Evolutionary conservation across 2,113 vertebrate genomes (phyloP), one percentile per base, ranked within the genome.

Genomic region (Hippopotamus amphibius): DNA sequence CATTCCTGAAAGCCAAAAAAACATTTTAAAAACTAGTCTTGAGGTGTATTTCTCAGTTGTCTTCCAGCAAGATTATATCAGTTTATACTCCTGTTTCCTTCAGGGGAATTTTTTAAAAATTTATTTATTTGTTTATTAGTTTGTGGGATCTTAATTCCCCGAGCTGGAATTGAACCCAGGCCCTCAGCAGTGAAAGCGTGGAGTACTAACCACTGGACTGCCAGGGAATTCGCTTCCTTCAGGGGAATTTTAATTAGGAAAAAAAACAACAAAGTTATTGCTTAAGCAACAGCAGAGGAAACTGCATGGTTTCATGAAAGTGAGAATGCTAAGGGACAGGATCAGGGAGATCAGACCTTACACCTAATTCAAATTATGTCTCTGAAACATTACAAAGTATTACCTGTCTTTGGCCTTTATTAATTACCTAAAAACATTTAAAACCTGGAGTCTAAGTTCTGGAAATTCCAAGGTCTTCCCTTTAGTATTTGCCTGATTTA

Each of bases 1-100:
- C 80, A 68, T 92, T 93, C 65, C 59, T 92, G 33, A 96, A 90
- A 92, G 43, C 68, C 48, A 55, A 79, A 89, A 94, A 79, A 94
- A 72, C 21, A 83, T 84, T 90, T 96, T 77, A 19, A 66, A 68
- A 90, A 84, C 30, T 77, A 90, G 72, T 92, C 96, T 89, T 86
- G 55, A 89, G 33, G 33, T 86, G 0, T 53, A 57, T 57, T 86
- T 48, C 72, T 94, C 83, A 92, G n/a, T 71, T 92, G 15, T 80
- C 55, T 92, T 93, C 24, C 28, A 61, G 66, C 77, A 96, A 90
- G n/a, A 86, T 85, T 89, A 16, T 84, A 30, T 84, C 61, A 77
- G 7, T 69, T 95, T 88, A 77, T 94, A 68, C 19, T 91, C 21
- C 43, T 17, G 43, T 92, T 96, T 96, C 33, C 79, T 92, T 93